Evolutionary conservation across 2,797 vertebrate species (phyloP), one percentile per base, ranked within the genome.

Genomic region (Chromobotia macracanthus): DNA sequence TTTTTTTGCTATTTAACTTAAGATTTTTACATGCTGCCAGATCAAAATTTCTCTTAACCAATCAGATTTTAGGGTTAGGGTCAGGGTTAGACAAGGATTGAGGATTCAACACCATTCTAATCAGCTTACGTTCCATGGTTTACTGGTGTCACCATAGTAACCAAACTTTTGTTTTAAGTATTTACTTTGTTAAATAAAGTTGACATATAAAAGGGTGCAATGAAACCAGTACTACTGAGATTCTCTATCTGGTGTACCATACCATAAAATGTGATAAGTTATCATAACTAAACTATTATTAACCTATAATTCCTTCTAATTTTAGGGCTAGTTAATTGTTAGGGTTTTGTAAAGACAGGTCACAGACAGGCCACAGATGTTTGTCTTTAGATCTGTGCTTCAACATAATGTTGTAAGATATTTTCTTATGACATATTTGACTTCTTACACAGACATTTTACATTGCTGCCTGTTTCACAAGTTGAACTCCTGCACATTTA

Each of bases 361-460:
- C 35, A 11, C 21, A 72, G 70, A 73, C 21, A 67, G 74, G 50
- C 44, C 73, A 60, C 38, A 55, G 73, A 66, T 1, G 18, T 31
- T 19, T 67, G 51, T 50, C 21, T 28, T 9, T n/a, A 38, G 50
- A 56, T 67, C 16, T n/a, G n/a, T n/a, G n/a, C n/a, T n/a, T 25
- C 35, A 55, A 25, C 13, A 4, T 19, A 35, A 65, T 15, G 21
- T 65, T 53, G 21, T 28, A 16, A n/a, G n/a, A 55, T 31, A 65
- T n/a, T 28, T 75, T 31, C 23, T 60, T 60, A 16, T 61, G 35
- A 56, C 63, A 76, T 15, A 46, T 28, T 56, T 66, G 23, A 67
- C 74, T 67, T 67, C 38, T 76, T 16, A 28, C 63, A 76, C 74
- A 67, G 35, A 56, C 44, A 75, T 10, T 51, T 2, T 38, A 1